Evolutionary conservation across 1,140 invertebrate genomes (phyloP), one percentile per base, ranked within the genome.

Genomic region (Hetaerina americana): DNA sequence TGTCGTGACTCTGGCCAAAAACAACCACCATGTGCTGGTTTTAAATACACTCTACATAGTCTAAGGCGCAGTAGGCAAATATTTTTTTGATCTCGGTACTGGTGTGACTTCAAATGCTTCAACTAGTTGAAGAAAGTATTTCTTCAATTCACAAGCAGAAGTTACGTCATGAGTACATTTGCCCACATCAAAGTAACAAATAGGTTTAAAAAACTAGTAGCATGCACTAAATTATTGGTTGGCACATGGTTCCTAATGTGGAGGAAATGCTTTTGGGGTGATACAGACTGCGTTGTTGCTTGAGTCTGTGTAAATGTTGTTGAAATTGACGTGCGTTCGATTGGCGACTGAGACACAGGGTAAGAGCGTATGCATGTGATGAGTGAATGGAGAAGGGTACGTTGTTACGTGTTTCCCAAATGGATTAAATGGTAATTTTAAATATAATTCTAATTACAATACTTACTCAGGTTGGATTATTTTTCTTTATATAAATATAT

Each of bases 1-100:
- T 83, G 91, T 98, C 74, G 94, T 98, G 75, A 98, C 96, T 70
- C 84, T 98, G 80, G 96, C 96, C 78, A 97, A 98, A 85, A 98
- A 97, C 86, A 98, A 98, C 85, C 95, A 98, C 84, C 94, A 97
- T 83, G 95, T 98, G 76, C 88, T 98, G 80, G 92, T 98, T 77
- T 86, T 98, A 77, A 95, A 97, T 85, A 97, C 94, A 66, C 87
- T 96, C 76, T 96, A 95, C 85, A 94, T 96, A 85, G 87, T 91
- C 81, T 93, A 88, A 90, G 79, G 80, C 80, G 78, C 18, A 26
- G 40, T 26, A 25, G 67, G 67, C 67, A 68, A 57, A 57, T 57
- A 57, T 57, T 57, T 57, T 57, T 57, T 57, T 57, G 40, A 57
- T 57, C 40, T 57, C 40, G 40, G 40, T 57, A 57, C 40, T n/a